Base-by-base conservation (phyloP, 2,888 invertebrate species). In the Xestobium rufovillosum region DNA sequence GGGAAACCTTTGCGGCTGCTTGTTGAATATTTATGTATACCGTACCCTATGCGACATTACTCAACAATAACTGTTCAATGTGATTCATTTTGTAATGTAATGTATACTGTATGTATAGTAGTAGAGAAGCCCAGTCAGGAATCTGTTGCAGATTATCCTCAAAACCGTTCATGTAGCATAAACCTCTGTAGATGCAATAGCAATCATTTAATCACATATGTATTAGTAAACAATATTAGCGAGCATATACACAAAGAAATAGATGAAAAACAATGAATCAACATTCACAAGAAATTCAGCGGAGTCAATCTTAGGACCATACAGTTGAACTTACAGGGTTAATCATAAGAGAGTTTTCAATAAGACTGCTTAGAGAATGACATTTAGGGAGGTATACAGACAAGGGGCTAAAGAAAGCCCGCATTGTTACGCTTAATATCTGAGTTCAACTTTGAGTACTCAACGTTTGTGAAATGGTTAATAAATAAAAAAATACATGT, bases 381-480 rank as follows among this genome's bases (percentile, higher is more conserved):
- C 60, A 59, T 55, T 19, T 59, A 56, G 54, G 56, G 55, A 56
- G 55, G 58, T 56, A 56, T 57, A 60, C 57, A 59, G 52, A 58
- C 52, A 52, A 50, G 52, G 49, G 55, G 47, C 39, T 36, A 30
- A 26, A 14, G 26, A 19, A 38, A 39, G 45, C 50, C 38, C 46
- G 52, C 51, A 55, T 57, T 60, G 60, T 63, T 62, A 62, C 60
- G 61, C 62, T 63, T 63, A 61, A 57, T 56, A 61, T 59, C 58
- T 57, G 57, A 59, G 58, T 62, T 60, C 59, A 59, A 62, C 59
- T 56, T n/a, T 56, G 52, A 61, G 59, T 63, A 63, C 60, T 63
- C 63, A 63, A 62, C 57, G 55, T 59, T 62, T 63, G 61, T 60
- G 58, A 61, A 61, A 60, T 57, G 60, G 57, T 59, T 57, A 56